Conservation (phyloP, 1,140 invertebrate genomes). For the Oreohelix idahoensis region DNA sequence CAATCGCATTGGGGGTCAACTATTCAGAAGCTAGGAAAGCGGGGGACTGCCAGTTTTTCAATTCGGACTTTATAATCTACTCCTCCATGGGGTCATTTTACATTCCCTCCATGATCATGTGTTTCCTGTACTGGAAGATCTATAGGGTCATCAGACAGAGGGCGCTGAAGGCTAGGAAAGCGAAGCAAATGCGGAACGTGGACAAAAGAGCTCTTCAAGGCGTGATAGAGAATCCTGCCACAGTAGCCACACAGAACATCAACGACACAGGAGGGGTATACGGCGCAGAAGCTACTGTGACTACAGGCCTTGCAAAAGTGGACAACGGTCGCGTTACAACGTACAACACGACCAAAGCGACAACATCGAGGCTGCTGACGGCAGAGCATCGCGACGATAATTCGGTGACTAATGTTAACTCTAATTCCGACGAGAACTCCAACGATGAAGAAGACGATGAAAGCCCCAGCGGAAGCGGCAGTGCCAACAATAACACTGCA, state of each 20-base stretch:
- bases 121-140: slow-evolving; percentile 98
- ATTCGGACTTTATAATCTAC: slow-evolving; percentile 97
- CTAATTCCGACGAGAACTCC: slow-evolving; percentile 80
- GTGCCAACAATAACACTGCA: slow-evolving; percentile 75
- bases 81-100: slow-evolving; percentile 99
- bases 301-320: slow-evolving; percentile 58
- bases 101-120: slow-evolving; percentile 99
- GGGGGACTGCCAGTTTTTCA: slow-evolving; percentile 92
- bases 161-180: slow-evolving; percentile 81
- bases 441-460: slow-evolving; percentile 75
- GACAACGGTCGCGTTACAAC: slow-evolving; percentile 67
- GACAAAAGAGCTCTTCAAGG: slow-evolving; percentile 52
- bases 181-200: slow-evolving; percentile 49
- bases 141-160: slow-evolving; percentile 90
- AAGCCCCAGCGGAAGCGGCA: slow-evolving; percentile 74
- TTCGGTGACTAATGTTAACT: slow-evolving; percentile 83
- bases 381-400: slow-evolving; percentile 77
- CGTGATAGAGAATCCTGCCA: slow-evolving; percentile 66
- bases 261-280: slow-evolving; percentile 31
- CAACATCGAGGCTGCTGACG: slow-evolving; percentile 1
- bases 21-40: slow-evolving; percentile 63
- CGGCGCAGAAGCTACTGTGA: slow-evolving; percentile 60
- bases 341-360: slow-evolving; percentile 74
- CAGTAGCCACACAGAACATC: neutral
- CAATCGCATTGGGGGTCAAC: slow-evolving; percentile 96